Conservation (phyloP, 2,797 vertebrate genomes). For the Chelidonichthys spinosus region DNA sequence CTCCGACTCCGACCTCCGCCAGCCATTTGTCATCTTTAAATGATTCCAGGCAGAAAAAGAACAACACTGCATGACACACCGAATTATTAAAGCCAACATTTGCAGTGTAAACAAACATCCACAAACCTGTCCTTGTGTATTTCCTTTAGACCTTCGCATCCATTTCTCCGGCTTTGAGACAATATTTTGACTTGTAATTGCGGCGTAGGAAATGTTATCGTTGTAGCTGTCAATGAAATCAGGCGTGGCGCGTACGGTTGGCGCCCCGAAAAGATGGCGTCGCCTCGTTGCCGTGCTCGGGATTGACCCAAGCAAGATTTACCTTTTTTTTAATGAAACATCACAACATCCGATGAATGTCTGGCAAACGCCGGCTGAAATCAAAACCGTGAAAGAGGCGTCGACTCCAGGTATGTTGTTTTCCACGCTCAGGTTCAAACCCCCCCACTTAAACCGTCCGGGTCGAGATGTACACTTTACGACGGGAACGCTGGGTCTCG, state of each 20-base stretch:
- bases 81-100: conserved; percentile 80
- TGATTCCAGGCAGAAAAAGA: conserved; percentile 54
- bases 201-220: conserved; percentile 82
- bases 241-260: conserved; percentile 50
- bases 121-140: conserved; percentile 79
- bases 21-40: conserved; percentile 64
- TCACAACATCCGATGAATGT: conserved; percentile 51
- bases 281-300: conserved; percentile 32
- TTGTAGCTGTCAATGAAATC: conserved; percentile 68
- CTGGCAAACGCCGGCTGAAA: conserved; percentile 55
- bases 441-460: conserved; percentile 47
- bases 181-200: conserved; percentile 88
- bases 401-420: conserved; percentile 31
- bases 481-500: conserved; percentile 18
- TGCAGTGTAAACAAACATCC: conserved; percentile 70
- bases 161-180: conserved; percentile 81
- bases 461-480: conserved; percentile 31
- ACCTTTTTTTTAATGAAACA: conserved; percentile 58
- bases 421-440: conserved; percentile 39
- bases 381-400: conserved; percentile 48
- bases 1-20: conserved; percentile 31
- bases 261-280: conserved; percentile 26
- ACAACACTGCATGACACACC: conserved; percentile 46
- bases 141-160: conserved; percentile 72
- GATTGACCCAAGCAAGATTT: conserved; percentile 26